Percentiles rank a stretch among this genome's conserved stretches.
Conservation (phyloP, 2,888 invertebrate species). For the Leptopterna dolabrata region DNA sequence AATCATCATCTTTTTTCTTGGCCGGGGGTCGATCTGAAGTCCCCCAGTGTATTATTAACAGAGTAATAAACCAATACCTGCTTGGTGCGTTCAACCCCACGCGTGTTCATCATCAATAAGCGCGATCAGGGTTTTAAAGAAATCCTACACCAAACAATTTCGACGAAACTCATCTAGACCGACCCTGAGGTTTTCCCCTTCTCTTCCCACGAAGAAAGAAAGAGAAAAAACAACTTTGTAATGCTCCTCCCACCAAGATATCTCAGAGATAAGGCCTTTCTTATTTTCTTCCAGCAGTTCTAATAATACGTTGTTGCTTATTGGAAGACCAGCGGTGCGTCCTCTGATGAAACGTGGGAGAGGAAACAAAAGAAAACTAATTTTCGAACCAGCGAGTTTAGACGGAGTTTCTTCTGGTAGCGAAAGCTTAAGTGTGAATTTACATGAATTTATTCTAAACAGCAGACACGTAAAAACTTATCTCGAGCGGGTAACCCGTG, state of each 20-base stretch:
- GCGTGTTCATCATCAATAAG: background rate
- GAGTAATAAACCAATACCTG: too few species aligned
- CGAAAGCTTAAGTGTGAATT: too few species aligned
- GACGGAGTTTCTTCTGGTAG: too few species aligned
- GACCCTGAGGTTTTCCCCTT: background rate
- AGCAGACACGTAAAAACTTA: too few species aligned
- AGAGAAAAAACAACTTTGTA: too few species aligned
- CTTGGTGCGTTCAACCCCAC: too few species aligned
- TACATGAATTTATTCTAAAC: too few species aligned
- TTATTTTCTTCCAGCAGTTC: background rate
- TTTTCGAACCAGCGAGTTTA: slow-evolving; percentile 1
- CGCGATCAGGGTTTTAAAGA: background rate
- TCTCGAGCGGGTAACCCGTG: too few species aligned
- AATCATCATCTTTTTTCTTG: too few species aligned
- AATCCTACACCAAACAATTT: background rate
- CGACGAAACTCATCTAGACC: background rate
- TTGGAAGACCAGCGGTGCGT: background rate
- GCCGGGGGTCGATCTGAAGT: too few species aligned
- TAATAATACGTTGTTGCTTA: slow-evolving; percentile 7
- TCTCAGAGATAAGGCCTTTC: background rate
- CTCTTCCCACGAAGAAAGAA: background rate
- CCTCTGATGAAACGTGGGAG: background rate
- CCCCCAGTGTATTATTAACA: too few species aligned
- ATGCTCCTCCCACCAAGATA: background rate
- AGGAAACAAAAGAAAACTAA: slow-evolving; percentile 15